These are phyloP conservation scores for Microcebus tavaratra DNA, from an alignment of 2,113 vertebrate genomes.

Conservation along the genomic window DNA sequence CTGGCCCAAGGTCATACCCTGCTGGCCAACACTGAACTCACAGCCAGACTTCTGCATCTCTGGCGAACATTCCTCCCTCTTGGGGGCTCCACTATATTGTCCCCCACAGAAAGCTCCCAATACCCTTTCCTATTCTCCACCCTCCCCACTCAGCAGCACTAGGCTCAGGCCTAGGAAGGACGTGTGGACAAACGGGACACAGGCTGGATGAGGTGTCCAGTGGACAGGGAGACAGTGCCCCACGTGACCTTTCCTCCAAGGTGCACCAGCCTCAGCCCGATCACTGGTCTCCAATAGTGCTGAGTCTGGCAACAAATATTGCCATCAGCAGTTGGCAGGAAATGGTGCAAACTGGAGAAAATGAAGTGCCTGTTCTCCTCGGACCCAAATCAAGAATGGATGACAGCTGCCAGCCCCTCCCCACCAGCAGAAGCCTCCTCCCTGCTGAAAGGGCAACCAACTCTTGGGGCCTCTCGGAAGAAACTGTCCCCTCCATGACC, in stretches of 20 bases:
- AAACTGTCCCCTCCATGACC: background rate
- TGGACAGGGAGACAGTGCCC: background rate
- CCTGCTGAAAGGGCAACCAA: background rate
- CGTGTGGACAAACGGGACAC: background rate
- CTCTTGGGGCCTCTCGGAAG: fast-evolving
- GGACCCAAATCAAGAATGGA: background rate
- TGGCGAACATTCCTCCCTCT: background rate
- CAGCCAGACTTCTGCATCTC: background rate
- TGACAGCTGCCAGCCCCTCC: background rate
- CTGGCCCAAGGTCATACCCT: background rate
- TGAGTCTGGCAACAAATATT: background rate
- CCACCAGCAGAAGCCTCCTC: background rate
- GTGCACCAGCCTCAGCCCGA: fast-evolving
- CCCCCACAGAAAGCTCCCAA: background rate
- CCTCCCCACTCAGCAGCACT: background rate
- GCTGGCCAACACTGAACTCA: background rate
- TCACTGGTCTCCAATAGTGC: fast-evolving
- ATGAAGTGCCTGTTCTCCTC: background rate
- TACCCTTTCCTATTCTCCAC: background rate
- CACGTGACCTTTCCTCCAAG: background rate
- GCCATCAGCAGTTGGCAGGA: background rate
- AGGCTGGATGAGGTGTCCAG: background rate
- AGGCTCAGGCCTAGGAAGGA: background rate
- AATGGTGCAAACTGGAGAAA: background rate
- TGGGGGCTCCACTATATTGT: background rate